These are phyloP conservation scores for Macrosoma leucophasiata DNA, from an alignment of 2,888 invertebrate species.

Conservation along the genomic window DNA sequence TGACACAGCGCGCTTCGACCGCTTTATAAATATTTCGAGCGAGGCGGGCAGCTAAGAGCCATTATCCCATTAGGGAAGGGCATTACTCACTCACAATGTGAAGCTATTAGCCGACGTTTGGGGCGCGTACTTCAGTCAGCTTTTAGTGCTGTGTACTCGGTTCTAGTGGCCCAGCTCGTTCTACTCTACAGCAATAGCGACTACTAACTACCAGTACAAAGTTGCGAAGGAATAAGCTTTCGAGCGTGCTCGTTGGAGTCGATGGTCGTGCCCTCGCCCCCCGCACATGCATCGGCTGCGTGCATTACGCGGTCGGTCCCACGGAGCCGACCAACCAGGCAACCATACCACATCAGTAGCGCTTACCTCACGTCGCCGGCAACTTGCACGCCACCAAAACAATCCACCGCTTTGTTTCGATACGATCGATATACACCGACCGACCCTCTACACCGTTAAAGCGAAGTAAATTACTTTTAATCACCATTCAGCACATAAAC, in stretches of 20 bases:
- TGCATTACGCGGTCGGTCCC: slow-evolving; percentile 21
- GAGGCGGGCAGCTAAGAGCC: slow-evolving; percentile 42
- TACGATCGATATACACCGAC: slow-evolving; percentile 63
- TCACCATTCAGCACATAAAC: slow-evolving; percentile 70
- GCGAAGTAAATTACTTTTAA: slow-evolving; percentile 70
- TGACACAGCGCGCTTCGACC: slow-evolving; percentile 60
- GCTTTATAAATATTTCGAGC: slow-evolving; percentile 69
- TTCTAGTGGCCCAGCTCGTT: slow-evolving; percentile 3
- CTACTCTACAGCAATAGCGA: slow-evolving; percentile 8
- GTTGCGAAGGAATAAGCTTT: slow-evolving; percentile 16
- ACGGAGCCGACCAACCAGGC: slow-evolving; percentile 25
- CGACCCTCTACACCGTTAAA: slow-evolving; percentile 65
- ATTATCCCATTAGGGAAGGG: slow-evolving; percentile 70
- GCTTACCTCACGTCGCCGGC: slow-evolving; percentile 49
- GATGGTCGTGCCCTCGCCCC: slow-evolving; percentile 26
- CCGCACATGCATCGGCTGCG: slow-evolving; percentile 28
- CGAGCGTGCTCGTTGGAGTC: slow-evolving; percentile 12
- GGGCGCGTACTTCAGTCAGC: slow-evolving; percentile 26
- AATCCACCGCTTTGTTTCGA: slow-evolving; percentile 65
- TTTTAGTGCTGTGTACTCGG: too few relatives aligned
- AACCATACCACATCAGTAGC: slow-evolving; percentile 31
- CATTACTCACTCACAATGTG: slow-evolving; percentile 65
- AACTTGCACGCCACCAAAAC: slow-evolving; percentile 45
- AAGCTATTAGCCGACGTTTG: slow-evolving; percentile 49
- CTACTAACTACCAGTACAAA: slow-evolving; percentile 4